Evolutionary conservation across 2,797 vertebrate species (phyloP), one percentile per base, ranked within the genome.

Genomic region (Ataeniobius toweri): DNA sequence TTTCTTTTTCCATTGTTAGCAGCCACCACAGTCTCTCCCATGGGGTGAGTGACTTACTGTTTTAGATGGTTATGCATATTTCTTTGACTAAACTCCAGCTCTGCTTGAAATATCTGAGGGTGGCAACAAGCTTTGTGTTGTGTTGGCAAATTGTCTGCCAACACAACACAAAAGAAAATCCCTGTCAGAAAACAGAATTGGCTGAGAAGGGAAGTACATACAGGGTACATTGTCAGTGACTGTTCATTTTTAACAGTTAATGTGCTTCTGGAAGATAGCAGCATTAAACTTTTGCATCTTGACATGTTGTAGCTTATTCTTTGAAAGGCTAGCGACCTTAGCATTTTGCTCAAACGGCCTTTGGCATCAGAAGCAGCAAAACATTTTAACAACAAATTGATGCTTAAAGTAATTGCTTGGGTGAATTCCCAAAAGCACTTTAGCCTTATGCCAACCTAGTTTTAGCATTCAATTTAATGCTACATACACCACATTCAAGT

Each of bases 371-470:
- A 76, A 87, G 89, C 88, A 81, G 78, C 88, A 87, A 92, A 93
- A 88, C 84, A 91, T 92, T 90, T 90, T 85, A 88, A 82, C 83
- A 88, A 90, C 80, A 91, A 91, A 90, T 80, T 88, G 84, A 90
- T 86, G 88, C 83, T 85, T 88, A 82, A 88, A 89, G 88, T 88
- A 92, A 92, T 91, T 89, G 90, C 87, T 90, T 89, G 88, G 86
- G 86, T 91, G 85, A 92, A 65, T 88, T 87, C 92, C 82, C 90
- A 85, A 77, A 89, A 92, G 87, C 88, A 86, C 81, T 91, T 84
- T 83, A 87, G 85, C 82, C 85, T 71, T 22, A 75, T 14, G 26
- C 80, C 86, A 87, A 76, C 75, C 56, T 70, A 74, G 73, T 83
- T 88, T 83, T 76, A 87, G 73, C 75, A 86, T 85, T 79, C 53